Base-by-base conservation (phyloP, 2,797 vertebrate species). In the Sebastes minor region DNA sequence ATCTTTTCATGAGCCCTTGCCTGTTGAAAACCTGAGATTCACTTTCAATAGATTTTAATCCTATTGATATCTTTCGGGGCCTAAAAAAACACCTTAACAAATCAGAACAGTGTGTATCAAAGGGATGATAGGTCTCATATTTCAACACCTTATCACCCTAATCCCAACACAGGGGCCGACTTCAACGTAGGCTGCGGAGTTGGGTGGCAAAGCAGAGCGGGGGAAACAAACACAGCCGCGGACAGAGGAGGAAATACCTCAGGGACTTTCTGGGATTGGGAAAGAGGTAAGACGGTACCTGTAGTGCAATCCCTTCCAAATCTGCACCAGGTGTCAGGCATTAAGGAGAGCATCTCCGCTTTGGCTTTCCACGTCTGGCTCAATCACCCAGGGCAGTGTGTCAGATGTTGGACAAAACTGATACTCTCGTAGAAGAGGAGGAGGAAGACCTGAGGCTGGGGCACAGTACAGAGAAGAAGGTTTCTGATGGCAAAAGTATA, bases 321-420 rank as follows among this genome's bases (percentile, higher is more conserved):
- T 89, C 92, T 93, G 86, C 88, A 91, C 92, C 94, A 95, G 94
- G 95, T 96, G 94, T 94, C 86, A 68, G 89, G 93, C 84, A 95
- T 95, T 93, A 94, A 80, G 86, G 89, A 64, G 82, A 94, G 89
- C 89, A 93, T 91, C 93, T 89, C 89, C 67, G 86, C 88, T 91
- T 90, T 88, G 89, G 92, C 89, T 93, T 89, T 92, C 82, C 82
- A 86, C 65, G 81, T 94, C 91, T 93, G 90, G 84, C 89, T 92
- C 90, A 86, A 91, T 93, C 88, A 93, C 92, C 83, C 84, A 90
- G 89, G 88, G 90, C 91, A 90, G 83, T 85, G 91, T 90, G 90
- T 92, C 90, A 93, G 84, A 91, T 91, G 90, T 86, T 83, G 89
- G 87, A 88, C 88, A 91, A 91, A 93, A 90, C 78, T 68, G 85